Evolutionary conservation across 2,797 vertebrate species (phyloP), one percentile per base, ranked within the genome.

Genomic region (Hyperoplus immaculatus): DNA sequence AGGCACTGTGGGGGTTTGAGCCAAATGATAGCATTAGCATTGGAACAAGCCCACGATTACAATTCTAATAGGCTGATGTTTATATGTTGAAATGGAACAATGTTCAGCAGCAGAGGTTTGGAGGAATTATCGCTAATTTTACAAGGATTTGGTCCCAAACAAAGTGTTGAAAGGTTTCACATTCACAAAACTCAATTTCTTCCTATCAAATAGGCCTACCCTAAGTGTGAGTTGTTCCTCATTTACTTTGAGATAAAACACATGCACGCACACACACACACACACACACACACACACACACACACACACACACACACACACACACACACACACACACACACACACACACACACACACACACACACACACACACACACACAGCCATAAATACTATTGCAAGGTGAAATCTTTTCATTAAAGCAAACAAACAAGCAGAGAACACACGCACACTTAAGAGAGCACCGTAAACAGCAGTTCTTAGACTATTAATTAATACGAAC

Each of bases 321-420:
- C 59, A 29, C 29, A 29, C 29, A 29, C 29, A 29, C 77, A 72
- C 55, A 79, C 69, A 74, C n/a, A 49, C 42, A 5, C 10, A 5
- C 36, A 45, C 56, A 39, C 69, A 15, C 1, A 42, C 4, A 14
- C 47, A 70, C 46, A 62, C 39, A 2, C 5, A 63, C 38, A 9
- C 11, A 5, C 12, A 43, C 53, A 67, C 59, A 81, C 62, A 80
- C 39, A 57, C 65, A 57, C 74, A 67, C 54, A 55, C 29, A 54
- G 51, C 63, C 77, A 58, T 63, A 61, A 64, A 50, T 42, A 58
- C 59, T 63, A 72, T 56, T 72, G 57, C 90, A 91, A 94, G 91
- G 91, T 93, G 87, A 93, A 88, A 83, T 90, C 73, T 92, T 92
- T 89, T 92, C 86, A 93, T 93, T 88, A 90, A 77, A 82, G 81